Base-by-base conservation (phyloP, 2,888 invertebrate genomes). In the Desoria tigrina region DNA sequence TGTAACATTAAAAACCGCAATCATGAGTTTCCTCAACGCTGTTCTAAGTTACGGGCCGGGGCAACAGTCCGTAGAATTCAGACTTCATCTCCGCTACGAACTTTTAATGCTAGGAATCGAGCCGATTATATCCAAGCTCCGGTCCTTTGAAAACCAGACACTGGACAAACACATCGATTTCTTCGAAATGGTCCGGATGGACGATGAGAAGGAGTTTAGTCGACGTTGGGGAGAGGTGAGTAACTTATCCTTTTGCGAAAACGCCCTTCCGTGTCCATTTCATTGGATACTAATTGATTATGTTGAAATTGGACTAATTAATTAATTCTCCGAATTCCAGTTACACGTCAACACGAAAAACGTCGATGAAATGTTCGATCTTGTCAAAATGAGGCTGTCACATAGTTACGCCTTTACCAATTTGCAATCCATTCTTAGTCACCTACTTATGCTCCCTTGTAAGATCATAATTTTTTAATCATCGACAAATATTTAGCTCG, bases 21-120 rank as follows among this genome's bases (percentile, higher is more conserved):
- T 97, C 72, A 95, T 98, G 95, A 96, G 95, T 2, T 95, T 98
- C 78, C 88, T 98, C 61, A 98, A 98, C 78, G 97, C 97, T 2
- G 92, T 97, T 0, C 83, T 98, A 26, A 94, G 94, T 80, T 97
- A 95, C 78, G 98, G 97, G 0, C 90, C 94, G 0, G 97, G 97
- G 0, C 94, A 97, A 80, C 96, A 96, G 77, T 90, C 94, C 76
- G 82, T 97, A 37, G 96, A 98, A 82, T 98, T 98, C 80, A 85
- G 98, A 59, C 82, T 97, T 72, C 98, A 98, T 81, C 83, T 98
- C 63, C 86, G 98, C 79, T 97, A 96, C 79, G 98, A 98, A 80
- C 88, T 98, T 74, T 84, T 98, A 28, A 94, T 97, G 94, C 84
- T 98, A 73, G 98, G 98, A 21, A 94, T 98, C 74, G 93, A 95